These are phyloP conservation scores for Callipepla californica DNA, from an alignment of 2,113 vertebrate species.

Conservation along the genomic window DNA sequence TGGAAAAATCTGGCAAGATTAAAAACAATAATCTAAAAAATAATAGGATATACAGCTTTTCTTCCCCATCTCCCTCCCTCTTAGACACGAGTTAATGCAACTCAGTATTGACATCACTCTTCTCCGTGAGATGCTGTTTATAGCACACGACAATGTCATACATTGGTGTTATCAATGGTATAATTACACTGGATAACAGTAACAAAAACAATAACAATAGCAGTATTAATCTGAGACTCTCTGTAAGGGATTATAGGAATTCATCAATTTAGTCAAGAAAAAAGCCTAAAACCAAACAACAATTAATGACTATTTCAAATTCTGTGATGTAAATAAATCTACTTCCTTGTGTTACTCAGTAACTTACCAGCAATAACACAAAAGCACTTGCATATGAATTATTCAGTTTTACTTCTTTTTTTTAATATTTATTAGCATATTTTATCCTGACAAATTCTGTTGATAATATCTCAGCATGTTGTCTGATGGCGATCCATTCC, in stretches of 20 bases:
- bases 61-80: rapidly evolving
- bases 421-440: neutral
- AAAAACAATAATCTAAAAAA: neutral
- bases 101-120: neutral
- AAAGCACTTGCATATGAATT: neutral
- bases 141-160: neutral
- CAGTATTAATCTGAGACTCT: neutral
- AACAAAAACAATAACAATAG: neutral
- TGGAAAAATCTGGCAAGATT: neutral
- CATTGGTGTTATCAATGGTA: neutral
- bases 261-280: neutral
- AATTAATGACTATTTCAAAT: neutral
- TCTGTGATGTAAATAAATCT: neutral
- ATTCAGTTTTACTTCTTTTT: neutral
- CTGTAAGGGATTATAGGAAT: neutral
- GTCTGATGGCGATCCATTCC: neutral
- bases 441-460: neutral
- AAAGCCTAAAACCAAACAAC: neutral
- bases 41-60: neutral
- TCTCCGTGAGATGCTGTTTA: neutral
- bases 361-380: neutral
- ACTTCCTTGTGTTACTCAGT: neutral
- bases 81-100: neutral
- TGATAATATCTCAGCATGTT: neutral
- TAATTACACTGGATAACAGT: neutral